Percentiles rank a stretch among this genome's conserved stretches.
These are phyloP conservation scores for Myrmecobius fasciatus DNA, from an alignment of 2,113 vertebrate species.

Conservation along the genomic window DNA sequence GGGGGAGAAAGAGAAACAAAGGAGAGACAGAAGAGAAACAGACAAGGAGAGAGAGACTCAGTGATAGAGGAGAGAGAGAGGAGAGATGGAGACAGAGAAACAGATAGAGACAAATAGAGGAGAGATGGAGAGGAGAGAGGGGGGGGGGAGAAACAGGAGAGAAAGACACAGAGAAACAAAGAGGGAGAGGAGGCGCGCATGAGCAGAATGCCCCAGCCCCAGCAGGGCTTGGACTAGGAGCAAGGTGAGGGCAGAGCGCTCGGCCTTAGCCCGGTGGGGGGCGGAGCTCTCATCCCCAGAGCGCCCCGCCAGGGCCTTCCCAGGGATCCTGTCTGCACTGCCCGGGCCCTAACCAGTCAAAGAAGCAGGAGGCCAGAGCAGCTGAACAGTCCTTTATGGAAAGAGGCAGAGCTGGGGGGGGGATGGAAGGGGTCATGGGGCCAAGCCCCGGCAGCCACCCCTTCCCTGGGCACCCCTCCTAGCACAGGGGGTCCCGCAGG, in stretches of 20 bases:
- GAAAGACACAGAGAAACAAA: too few relatives aligned
- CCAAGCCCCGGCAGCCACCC: not conserved
- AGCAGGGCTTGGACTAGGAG: too few relatives aligned
- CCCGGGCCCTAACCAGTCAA: not conserved
- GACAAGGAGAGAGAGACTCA: too few relatives aligned
- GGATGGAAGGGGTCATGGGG: slow-evolving; percentile 11
- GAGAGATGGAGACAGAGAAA: too few relatives aligned
- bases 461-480: slow-evolving; percentile 24
- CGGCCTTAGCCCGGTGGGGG: rapidly evolving
- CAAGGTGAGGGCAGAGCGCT: not conserved
- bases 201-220: not conserved
- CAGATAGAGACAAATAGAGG: too few relatives aligned
- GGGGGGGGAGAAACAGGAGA: not conserved
- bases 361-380: slow-evolving; percentile 18
- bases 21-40: too few relatives aligned
- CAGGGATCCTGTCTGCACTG: not conserved
- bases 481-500: not conserved
- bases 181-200: not conserved
- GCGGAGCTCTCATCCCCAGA: not conserved
- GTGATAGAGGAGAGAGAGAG: too few relatives aligned
- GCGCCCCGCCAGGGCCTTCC: too few relatives aligned
- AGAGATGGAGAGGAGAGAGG: too few relatives aligned
- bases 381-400: slow-evolving; percentile 75
- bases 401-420: slow-evolving; percentile 51
- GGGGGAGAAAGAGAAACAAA: too few relatives aligned